Percentiles rank a stretch among this genome's conserved stretches.
Conservation (phyloP, 2,113 vertebrate species). For the Etheostoma cragini region DNA sequence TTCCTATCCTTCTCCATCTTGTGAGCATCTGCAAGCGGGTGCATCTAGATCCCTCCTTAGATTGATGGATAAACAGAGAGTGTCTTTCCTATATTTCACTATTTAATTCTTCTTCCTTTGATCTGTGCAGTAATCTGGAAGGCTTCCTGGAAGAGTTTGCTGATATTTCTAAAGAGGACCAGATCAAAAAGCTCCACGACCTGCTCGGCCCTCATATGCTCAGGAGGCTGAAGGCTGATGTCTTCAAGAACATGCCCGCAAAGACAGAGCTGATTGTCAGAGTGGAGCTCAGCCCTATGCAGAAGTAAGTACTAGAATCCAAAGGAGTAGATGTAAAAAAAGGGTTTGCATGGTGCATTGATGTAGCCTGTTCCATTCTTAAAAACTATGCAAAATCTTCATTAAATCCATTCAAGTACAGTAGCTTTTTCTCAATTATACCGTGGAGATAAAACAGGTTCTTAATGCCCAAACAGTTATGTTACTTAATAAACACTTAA, state of each 20-base stretch:
- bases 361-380: background rate
- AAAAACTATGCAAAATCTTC: background rate
- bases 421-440: background rate
- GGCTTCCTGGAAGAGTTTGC: slow-evolving; percentile 99
- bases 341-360: background rate
- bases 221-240: slow-evolving; percentile 93
- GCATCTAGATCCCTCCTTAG: background rate
- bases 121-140: slow-evolving; percentile 91
- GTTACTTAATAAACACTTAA: background rate
- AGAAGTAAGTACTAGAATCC: slow-evolving; percentile 88
- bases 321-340: background rate
- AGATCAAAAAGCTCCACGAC: slow-evolving; percentile 98
- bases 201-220: slow-evolving; percentile 98
- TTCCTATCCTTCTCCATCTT: background rate
- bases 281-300: slow-evolving; percentile 98
- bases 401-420: background rate
- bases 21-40: background rate
- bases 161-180: slow-evolving; percentile 98
- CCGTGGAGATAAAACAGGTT: background rate
- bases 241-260: slow-evolving; percentile 99
- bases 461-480: background rate
- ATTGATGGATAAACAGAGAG: background rate
- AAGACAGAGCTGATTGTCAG: slow-evolving; percentile 98
- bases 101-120: background rate
- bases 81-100: background rate